phyloP scores from a whole-genome alignment of 2,113 vertebrate genomes.

The Ctenodactylus gundi region DNA sequence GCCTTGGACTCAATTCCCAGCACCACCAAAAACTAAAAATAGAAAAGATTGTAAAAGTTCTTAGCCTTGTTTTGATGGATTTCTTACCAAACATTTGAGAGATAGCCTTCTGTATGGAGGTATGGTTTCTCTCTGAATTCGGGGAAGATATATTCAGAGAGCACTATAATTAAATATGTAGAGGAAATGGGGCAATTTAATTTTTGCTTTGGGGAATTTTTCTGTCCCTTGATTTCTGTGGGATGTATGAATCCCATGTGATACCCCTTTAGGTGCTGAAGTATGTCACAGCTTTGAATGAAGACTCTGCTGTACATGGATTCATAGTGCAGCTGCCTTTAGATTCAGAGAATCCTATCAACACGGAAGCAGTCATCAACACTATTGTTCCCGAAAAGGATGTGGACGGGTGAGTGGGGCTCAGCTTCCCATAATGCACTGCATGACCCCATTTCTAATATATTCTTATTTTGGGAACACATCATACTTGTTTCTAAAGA shows the following conservation, averaged over 20 bases:
- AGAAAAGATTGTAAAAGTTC: not conserved
- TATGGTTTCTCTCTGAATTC: not conserved
- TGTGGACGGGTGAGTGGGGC: slow-evolving; percentile 92
- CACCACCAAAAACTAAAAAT: no score
- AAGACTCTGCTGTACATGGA: slow-evolving; percentile 92
- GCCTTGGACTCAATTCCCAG: no score
- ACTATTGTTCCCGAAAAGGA: slow-evolving; percentile 94
- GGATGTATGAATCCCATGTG: not conserved
- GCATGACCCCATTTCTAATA: not conserved
- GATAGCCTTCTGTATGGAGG: not conserved
- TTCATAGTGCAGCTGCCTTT: slow-evolving; percentile 97
- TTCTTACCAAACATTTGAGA: not conserved
- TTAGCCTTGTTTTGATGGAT: not conserved
- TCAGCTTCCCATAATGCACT: not conserved
- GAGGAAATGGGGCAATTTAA: not conserved
- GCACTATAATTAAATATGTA: not conserved
- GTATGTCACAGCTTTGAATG: slow-evolving; percentile 90
- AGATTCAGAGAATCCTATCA: slow-evolving; percentile 92
- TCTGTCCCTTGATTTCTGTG: not conserved
- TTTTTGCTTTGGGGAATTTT: not conserved
- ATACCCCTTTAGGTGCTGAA: slow-evolving; percentile 88
- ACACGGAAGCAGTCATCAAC: slow-evolving; percentile 93
- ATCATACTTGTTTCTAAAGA: not conserved
- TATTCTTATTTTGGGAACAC: not conserved
- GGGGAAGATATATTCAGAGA: not conserved